Evolutionary conservation across 2,113 vertebrate genomes (phyloP).

Genomic region (Gambusia affinis): DNA sequence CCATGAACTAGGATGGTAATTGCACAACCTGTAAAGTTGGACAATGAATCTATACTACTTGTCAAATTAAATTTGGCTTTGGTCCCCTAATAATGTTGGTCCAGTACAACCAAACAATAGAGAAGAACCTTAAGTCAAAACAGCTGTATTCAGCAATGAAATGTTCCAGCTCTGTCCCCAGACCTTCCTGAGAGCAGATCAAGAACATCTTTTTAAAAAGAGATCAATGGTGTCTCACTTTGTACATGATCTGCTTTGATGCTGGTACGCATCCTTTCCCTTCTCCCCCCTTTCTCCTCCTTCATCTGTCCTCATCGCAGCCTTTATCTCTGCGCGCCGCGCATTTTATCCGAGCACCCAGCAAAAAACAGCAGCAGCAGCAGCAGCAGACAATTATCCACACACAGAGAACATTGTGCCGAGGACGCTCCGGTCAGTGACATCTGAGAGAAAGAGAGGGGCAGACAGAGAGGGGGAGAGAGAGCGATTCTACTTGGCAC

Average conservation of each 20-base stretch:
- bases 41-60: not conserved
- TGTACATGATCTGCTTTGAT: conserved; percentile 33
- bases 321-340: not conserved
- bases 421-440: conserved; percentile 35
- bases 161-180: not conserved
- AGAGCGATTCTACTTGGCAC: conserved; percentile 62
- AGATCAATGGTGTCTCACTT: conserved; percentile 35
- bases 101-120: not conserved
- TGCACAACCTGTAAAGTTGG: not conserved
- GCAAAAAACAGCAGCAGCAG: conserved; percentile 1
- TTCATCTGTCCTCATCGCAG: not conserved
- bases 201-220: not conserved
- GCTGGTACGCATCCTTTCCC: conserved; percentile 13
- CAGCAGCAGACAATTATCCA: conserved; percentile 34
- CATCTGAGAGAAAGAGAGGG: conserved; percentile 49
- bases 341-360: conserved; percentile 18
- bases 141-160: conserved; percentile 13
- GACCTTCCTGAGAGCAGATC: conserved; percentile 25
- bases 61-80: no score
- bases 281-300: not conserved
- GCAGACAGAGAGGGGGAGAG: conserved; percentile 31
- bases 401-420: conserved; percentile 45
- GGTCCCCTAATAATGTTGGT: not conserved
- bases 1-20: not conserved
- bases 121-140: not conserved